These are phyloP conservation scores for Alectoris magna DNA, from an alignment of 2,797 vertebrate species.

Conservation along the genomic window DNA sequence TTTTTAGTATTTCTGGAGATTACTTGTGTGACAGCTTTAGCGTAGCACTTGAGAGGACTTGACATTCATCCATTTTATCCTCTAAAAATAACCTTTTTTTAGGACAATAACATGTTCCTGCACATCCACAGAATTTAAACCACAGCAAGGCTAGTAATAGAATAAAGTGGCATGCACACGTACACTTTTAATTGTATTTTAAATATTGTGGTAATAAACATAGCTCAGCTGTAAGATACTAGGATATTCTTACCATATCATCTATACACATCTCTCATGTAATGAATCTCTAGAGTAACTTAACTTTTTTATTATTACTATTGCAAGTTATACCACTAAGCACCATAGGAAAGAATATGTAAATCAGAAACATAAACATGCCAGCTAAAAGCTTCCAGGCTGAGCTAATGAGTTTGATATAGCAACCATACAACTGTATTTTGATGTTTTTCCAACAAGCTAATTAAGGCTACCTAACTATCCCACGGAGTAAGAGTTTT, in stretches of 20 bases:
- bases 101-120: background rate
- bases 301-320: slow-evolving; percentile 72
- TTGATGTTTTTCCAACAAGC: slow-evolving; percentile 59
- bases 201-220: slow-evolving; percentile 52
- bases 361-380: slow-evolving; percentile 74
- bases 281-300: slow-evolving; percentile 58
- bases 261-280: background rate
- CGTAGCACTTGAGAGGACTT: background rate
- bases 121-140: slow-evolving; percentile 9
- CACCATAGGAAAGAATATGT: slow-evolving; percentile 66
- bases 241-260: slow-evolving; percentile 39
- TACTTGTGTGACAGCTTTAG: background rate
- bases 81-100: slow-evolving; percentile 42
- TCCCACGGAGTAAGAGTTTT: slow-evolving; percentile 43
- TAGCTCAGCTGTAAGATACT: background rate
- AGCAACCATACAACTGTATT: slow-evolving; percentile 61
- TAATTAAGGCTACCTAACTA: slow-evolving; percentile 79
- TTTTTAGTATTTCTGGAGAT: background rate
- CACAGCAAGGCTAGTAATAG: slow-evolving; percentile 35
- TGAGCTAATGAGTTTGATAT: slow-evolving; percentile 72
- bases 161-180: background rate
- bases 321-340: slow-evolving; percentile 58
- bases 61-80: background rate
- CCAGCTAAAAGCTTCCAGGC: slow-evolving; percentile 64
- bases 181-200: slow-evolving; percentile 47